Conservation (phyloP, 2,797 vertebrate species). For the Rhabdomys pumilio region DNA sequence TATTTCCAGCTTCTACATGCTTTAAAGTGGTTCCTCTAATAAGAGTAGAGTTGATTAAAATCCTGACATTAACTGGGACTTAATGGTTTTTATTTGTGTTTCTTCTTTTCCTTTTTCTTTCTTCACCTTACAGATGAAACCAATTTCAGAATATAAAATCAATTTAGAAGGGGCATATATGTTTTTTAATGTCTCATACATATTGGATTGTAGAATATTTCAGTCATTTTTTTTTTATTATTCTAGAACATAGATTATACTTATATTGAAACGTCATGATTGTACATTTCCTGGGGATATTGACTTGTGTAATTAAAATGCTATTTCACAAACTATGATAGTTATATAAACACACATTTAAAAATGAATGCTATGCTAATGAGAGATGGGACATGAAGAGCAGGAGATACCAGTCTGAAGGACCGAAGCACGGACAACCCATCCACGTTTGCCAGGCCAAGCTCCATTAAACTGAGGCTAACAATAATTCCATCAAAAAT, state of each 20-base stretch:
- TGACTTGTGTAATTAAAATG: constrained; percentile 43
- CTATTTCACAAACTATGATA: constrained; percentile 12
- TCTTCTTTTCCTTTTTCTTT: background rate
- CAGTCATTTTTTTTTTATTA: constrained; percentile 43
- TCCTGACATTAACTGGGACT: background rate
- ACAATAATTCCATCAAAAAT: constrained; percentile 98
- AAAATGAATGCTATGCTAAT: constrained; percentile 11
- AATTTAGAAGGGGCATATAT: constrained; percentile 48
- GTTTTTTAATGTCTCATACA: background rate
- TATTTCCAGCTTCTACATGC: background rate
- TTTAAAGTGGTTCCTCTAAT: background rate
- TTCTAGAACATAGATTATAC: constrained; percentile 47
- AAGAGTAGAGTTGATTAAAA: constrained; percentile 5
- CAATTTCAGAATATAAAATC: constrained; percentile 1
- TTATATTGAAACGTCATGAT: constrained; percentile 9
- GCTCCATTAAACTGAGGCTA: constrained; percentile 96
- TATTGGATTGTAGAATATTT: constrained; percentile 10
- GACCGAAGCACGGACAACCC: constrained; percentile 96
- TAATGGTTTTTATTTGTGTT: constrained; percentile 42
- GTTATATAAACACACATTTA: constrained; percentile 32
- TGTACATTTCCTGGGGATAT: constrained; percentile 48
- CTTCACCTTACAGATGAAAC: background rate
- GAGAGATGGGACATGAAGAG: constrained; percentile 24
- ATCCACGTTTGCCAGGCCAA: constrained; percentile 93
- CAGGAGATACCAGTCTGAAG: constrained; percentile 95